phyloP scores from a whole-genome alignment of 2,113 vertebrate genomes.

The Ochotona princeps region DNA sequence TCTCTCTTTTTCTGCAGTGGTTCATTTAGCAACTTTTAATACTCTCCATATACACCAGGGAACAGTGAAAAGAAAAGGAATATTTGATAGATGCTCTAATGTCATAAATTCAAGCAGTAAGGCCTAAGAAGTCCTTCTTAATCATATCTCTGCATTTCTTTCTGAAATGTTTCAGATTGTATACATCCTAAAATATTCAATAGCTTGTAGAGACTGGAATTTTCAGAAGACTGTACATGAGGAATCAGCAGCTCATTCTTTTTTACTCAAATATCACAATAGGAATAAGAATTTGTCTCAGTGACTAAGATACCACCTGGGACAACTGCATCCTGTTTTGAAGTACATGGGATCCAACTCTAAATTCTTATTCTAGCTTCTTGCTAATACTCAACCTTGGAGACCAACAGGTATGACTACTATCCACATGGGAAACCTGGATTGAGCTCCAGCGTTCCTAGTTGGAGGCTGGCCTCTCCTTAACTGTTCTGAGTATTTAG shows the following conservation, averaged over 20 bases:
- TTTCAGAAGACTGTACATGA: background rate
- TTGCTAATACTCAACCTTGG: no score
- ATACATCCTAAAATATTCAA: background rate
- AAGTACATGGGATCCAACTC: no score
- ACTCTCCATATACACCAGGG: background rate
- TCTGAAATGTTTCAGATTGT: slow-evolving; percentile 3
- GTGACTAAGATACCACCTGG: no score
- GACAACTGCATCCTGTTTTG: no score
- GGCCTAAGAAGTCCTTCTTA: background rate
- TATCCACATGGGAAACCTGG: no score
- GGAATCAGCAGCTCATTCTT: background rate
- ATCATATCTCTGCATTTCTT: background rate
- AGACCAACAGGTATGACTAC: no score
- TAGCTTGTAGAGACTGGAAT: background rate
- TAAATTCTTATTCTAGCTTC: no score
- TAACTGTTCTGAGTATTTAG: no score
- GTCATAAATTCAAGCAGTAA: background rate
- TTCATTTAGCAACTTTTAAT: background rate
- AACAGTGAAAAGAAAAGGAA: background rate
- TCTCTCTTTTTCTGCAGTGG: background rate
- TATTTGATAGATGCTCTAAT: background rate
- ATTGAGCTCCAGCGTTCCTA: no score
- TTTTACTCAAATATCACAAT: background rate
- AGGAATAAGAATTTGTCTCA: background rate
- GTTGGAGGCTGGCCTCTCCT: no score